phyloP scores from a whole-genome alignment of 2,888 invertebrate species.

The Phymatocera aterrima region DNA sequence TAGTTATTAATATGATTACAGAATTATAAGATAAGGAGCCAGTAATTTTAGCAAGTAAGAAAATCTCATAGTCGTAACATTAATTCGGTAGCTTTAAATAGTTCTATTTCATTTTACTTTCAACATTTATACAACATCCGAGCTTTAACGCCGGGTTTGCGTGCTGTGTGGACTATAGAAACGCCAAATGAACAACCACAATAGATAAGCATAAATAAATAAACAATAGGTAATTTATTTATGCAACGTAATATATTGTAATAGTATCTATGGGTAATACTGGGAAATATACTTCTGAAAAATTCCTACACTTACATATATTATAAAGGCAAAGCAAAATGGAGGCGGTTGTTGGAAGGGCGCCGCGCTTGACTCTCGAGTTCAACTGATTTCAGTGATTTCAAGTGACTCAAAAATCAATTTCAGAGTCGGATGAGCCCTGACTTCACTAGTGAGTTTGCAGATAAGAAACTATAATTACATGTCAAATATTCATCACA shows the following conservation, averaged over 20 bases:
- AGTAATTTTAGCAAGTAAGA: constrained; percentile 17
- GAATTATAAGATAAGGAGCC: constrained; percentile 38
- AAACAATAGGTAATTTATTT: constrained; percentile 11
- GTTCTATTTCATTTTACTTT: neutral
- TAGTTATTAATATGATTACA: constrained; percentile 44
- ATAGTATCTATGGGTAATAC: neutral
- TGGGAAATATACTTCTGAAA: constrained; percentile 1
- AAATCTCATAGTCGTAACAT: neutral
- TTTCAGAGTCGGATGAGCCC: no score
- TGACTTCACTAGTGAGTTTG: no score
- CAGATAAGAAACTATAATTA: no score
- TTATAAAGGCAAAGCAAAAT: neutral
- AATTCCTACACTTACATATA: neutral
- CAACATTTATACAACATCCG: constrained; percentile 37
- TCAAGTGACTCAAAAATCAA: no score
- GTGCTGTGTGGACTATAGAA: constrained; percentile 70
- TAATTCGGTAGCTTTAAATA: constrained; percentile 3
- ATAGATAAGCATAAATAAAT: constrained; percentile 8
- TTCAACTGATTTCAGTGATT: no score
- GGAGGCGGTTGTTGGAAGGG: no score
- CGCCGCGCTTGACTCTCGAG: no score
- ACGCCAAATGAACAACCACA: constrained; percentile 21
- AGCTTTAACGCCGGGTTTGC: constrained; percentile 50
- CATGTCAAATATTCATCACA: no score
- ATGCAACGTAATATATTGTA: constrained; percentile 1